phyloP scores from a whole-genome alignment of 1,140 invertebrate species.

The Temnothorax curvispinosus region DNA sequence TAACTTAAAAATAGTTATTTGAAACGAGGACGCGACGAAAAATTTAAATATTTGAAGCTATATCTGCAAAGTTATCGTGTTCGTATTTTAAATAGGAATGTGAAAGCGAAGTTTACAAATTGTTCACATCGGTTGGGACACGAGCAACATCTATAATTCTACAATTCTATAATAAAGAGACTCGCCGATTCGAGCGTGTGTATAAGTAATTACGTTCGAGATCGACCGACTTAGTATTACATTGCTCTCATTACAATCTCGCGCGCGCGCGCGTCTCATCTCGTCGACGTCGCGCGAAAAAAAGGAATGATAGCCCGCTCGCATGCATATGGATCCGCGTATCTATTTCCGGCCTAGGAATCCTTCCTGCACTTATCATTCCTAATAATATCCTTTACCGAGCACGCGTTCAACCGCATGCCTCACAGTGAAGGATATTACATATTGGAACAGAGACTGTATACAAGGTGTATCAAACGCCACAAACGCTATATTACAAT shows the following conservation, averaged over 20 bases:
- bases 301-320: not conserved
- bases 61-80: not conserved
- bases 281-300: constrained; percentile 5
- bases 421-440: constrained; percentile 19
- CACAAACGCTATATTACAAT: not conserved
- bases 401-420: constrained; percentile 22
- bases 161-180: not conserved
- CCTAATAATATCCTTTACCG: constrained; percentile 47
- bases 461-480: not conserved
- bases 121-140: not conserved
- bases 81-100: not conserved
- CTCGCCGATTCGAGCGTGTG: not conserved
- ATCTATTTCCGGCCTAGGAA: constrained; percentile 16
- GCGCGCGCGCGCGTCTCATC: not conserved
- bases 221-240: not conserved
- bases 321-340: not conserved
- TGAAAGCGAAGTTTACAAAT: not conserved
- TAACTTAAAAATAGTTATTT: not conserved
- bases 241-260: constrained; percentile 9
- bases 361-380: constrained; percentile 36
- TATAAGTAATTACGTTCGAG: not conserved
- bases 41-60: not conserved
- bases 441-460: constrained; percentile 2
- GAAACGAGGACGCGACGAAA: not conserved
- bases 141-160: not conserved